A percentile compares a stretch with the other conserved stretches of the same genome.
Conservation (phyloP, 1,140 invertebrate genomes). For the Cardiocondyla obscurior region DNA sequence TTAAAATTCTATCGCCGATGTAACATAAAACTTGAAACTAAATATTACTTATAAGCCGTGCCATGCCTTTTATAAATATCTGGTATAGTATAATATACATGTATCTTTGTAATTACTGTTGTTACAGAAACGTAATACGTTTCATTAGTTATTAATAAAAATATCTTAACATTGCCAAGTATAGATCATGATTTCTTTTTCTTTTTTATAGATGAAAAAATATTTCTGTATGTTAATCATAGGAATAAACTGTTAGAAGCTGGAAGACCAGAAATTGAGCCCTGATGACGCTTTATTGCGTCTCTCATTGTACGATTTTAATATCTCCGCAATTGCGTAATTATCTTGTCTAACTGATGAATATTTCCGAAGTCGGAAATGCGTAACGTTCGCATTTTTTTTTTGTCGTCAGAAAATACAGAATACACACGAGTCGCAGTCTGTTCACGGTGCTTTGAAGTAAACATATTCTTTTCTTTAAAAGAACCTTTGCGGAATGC, state of each 20-base stretch:
- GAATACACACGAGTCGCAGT: neutral
- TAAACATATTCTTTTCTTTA: neutral
- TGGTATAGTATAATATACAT: conserved; percentile 20
- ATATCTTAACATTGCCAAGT: too few relatives aligned
- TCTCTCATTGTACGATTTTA: neutral
- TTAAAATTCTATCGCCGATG: conserved; percentile 33
- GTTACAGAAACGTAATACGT: neutral
- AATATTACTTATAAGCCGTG: neutral
- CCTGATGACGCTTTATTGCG: neutral
- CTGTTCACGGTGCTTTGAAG: neutral
- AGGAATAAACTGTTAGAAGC: neutral
- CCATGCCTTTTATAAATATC: neutral
- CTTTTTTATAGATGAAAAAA: neutral
- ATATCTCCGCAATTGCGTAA: neutral
- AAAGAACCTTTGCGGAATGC: neutral
- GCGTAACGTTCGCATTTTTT: neutral
- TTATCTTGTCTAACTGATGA: conserved; percentile 14
- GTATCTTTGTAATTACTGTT: neutral
- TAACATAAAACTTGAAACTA: conserved; percentile 33
- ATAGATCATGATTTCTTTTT: too few relatives aligned
- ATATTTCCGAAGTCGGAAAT: conserved; percentile 27
- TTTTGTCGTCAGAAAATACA: neutral
- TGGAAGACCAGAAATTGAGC: neutral
- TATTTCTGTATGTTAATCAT: neutral
- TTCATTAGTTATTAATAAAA: conserved; percentile 7